phyloP scores from a whole-genome alignment of 2,888 invertebrate genomes.

The Ormyrus labotus region DNA sequence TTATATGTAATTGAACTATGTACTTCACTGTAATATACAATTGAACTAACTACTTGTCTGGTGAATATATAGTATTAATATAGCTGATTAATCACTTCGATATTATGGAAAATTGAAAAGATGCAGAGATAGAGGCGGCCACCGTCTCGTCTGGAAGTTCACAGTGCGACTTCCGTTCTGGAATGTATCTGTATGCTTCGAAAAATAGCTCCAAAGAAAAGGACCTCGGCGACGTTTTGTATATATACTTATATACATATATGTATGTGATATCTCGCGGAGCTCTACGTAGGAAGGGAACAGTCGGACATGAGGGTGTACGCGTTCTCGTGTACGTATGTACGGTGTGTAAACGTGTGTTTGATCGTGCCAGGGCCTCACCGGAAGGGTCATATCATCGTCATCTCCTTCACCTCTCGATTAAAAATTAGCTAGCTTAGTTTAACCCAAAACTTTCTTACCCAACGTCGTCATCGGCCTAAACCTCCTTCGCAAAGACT shows the following conservation, averaged over 20 bases:
- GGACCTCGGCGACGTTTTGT: background rate
- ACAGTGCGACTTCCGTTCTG: background rate
- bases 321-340: constrained; percentile 21
- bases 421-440: constrained; percentile 32
- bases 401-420: constrained; percentile 12
- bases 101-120: constrained; percentile 4
- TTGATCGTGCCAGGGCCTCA: constrained; percentile 25
- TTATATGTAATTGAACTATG: background rate
- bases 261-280: background rate
- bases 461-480: background rate
- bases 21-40: background rate
- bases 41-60: constrained; percentile 15
- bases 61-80: constrained; percentile 20
- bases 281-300: background rate
- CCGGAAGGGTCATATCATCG: constrained; percentile 32
- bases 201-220: background rate
- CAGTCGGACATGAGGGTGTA: constrained; percentile 1
- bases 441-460: constrained; percentile 26
- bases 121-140: background rate
- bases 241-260: background rate
- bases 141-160: background rate
- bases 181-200: background rate
- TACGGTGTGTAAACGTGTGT: constrained; percentile 15
- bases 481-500: constrained; percentile 37
- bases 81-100: constrained; percentile 16